Conservation (phyloP, 2,888 invertebrate species). For the Phengaris alcon region DNA sequence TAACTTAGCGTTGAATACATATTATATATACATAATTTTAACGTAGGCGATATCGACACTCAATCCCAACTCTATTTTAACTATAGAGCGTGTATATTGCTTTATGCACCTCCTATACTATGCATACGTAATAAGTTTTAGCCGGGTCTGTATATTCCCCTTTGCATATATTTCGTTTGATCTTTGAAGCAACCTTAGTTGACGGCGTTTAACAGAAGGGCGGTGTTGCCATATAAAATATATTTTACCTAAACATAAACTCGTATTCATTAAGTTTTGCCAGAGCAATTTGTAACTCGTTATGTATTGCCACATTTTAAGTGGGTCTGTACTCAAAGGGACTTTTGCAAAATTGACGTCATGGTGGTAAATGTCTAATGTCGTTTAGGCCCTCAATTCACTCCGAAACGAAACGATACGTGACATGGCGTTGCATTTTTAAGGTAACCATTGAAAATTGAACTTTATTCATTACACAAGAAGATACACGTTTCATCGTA, state of each 20-base stretch:
- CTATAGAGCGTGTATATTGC: constrained; percentile 58
- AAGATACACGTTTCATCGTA: no score
- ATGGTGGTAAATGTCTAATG: no score
- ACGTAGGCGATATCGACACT: neutral
- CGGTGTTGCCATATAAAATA: constrained; percentile 19
- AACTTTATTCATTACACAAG: no score
- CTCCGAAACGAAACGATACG: no score
- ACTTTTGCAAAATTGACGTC: no score
- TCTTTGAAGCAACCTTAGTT: constrained; percentile 57
- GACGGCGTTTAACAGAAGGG: constrained; percentile 27
- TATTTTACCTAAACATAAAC: constrained; percentile 9
- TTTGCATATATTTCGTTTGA: constrained; percentile 71
- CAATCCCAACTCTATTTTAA: constrained; percentile 37
- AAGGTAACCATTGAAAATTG: no score
- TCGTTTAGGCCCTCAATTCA: no score
- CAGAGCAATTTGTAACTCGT: constrained; percentile 3
- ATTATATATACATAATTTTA: no score
- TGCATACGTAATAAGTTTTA: constrained; percentile 46
- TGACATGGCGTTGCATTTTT: no score
- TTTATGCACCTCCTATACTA: constrained; percentile 54
- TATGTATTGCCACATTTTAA: neutral
- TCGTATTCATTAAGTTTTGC: constrained; percentile 8
- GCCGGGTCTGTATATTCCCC: constrained; percentile 48
- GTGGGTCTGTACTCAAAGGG: neutral
- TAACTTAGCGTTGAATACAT: no score